phyloP scores from a whole-genome alignment of 2,113 vertebrate genomes.

The Spilogale gracilis region DNA sequence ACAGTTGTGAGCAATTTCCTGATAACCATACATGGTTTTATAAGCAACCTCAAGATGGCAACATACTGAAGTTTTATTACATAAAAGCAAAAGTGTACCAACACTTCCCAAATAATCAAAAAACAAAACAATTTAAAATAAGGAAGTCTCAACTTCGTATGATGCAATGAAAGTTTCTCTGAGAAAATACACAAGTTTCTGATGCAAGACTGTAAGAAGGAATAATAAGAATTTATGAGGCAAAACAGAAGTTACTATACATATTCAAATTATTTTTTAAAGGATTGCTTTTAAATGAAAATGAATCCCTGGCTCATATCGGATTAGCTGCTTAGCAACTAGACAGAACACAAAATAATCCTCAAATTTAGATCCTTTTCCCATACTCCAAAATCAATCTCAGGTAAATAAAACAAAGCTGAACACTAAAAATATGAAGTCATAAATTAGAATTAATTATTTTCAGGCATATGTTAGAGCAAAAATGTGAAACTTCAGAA shows the following conservation, averaged over 20 bases:
- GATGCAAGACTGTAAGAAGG: not conserved
- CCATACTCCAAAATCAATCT: slow-evolving; percentile 10
- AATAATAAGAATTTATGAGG: slow-evolving; percentile 28
- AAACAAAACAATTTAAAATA: slow-evolving; percentile 78
- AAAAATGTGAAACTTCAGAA: slow-evolving; percentile 34
- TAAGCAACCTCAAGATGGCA: slow-evolving; percentile 43
- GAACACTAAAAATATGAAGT: slow-evolving; percentile 48
- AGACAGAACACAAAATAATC: not conserved
- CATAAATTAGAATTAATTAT: not conserved
- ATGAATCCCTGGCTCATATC: not conserved
- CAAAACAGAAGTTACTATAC: not conserved
- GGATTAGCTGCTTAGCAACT: not conserved
- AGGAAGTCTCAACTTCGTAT: slow-evolving; percentile 71
- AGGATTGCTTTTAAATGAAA: slow-evolving; percentile 13
- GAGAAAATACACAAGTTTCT: slow-evolving; percentile 57
- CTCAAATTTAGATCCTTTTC: slow-evolving; percentile 15
- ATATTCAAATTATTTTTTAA: not conserved
- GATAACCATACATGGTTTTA: slow-evolving; percentile 47
- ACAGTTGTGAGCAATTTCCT: slow-evolving; percentile 65
- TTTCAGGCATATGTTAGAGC: not conserved
- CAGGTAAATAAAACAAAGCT: slow-evolving; percentile 2
- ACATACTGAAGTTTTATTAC: slow-evolving; percentile 66
- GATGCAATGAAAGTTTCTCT: slow-evolving; percentile 59
- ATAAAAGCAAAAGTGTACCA: slow-evolving; percentile 58
- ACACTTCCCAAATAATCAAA: slow-evolving; percentile 69